Percentiles rank a stretch among this genome's conserved stretches.
Evolutionary conservation across 2,797 vertebrate genomes (phyloP).

Genomic region (Fistularia tabacaria): DNA sequence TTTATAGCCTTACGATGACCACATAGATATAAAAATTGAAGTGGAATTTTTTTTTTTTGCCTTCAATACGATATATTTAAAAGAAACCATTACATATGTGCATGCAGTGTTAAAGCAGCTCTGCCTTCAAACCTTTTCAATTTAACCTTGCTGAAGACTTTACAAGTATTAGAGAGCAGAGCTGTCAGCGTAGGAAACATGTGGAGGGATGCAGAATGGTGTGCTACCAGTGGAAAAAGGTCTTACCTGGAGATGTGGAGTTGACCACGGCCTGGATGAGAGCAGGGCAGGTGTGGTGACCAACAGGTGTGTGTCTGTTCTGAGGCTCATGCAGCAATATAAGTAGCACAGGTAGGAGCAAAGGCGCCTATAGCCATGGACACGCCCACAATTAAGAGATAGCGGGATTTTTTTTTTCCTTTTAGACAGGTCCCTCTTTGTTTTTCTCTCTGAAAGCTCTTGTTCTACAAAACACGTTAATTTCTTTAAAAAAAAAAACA

Average conservation of each 20-base stretch:
- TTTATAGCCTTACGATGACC: too few species aligned
- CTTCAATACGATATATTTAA: too few species aligned
- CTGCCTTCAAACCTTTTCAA: too few species aligned
- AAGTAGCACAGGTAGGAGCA: conserved; percentile 66
- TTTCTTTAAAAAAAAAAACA: background rate
- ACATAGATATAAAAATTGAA: too few species aligned
- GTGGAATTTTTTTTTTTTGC: too few species aligned
- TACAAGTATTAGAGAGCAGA: too few species aligned
- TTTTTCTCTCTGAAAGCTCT: background rate
- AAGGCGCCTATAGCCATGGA: conserved; percentile 53
- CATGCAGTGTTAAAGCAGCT: too few species aligned
- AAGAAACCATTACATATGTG: too few species aligned
- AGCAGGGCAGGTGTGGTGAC: conserved; percentile 48
- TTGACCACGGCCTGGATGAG: conserved; percentile 15
- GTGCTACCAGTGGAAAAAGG: background rate
- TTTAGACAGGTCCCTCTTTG: background rate
- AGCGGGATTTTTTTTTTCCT: conserved; percentile 10
- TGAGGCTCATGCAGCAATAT: conserved; percentile 51
- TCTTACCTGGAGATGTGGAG: conserved; percentile 66
- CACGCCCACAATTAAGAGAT: conserved; percentile 62
- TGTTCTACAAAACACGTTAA: conserved; percentile 2
- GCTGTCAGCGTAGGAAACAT: too few species aligned
- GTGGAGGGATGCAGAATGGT: conserved; percentile 2
- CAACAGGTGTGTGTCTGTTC: conserved; percentile 55
- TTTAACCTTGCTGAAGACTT: too few species aligned